Evolutionary conservation across 2,797 vertebrate genomes (phyloP), one percentile per base, ranked within the genome.

Genomic region (Craterocephalus amniculus): DNA sequence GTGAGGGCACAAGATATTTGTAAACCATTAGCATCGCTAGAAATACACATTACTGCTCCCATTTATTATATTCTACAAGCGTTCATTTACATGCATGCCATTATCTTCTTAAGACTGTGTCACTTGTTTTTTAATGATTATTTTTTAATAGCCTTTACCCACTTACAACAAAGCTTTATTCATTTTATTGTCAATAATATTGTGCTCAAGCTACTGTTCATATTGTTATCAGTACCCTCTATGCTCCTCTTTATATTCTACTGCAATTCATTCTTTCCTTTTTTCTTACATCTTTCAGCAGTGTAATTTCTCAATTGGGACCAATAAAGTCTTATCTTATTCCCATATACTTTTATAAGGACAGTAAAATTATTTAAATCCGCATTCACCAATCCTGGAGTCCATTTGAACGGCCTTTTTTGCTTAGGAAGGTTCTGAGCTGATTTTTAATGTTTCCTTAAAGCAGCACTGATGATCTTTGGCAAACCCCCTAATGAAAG

Each of bases 11-110:
- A 63, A n/a, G 14, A 61, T 58, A 54, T 69, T 69, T 65, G 58
- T 55, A 55, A 55, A 55, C 52, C 52, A 55, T 55, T 77, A 52
- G 29, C 49, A 55, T 49, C n/a, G n/a, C 54, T 36, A 43, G 2
- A 55, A 70, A 77, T 59, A 38, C 61, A 63, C 45, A 66, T 70
- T 34, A 58, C 18, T 69, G 57, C 27, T 59, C 36, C 31, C 52
- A 13, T n/a, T 54, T 63, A 26, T 61, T 35, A 61, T 20, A 11
- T 22, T n/a, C 32, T 70, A 22, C 52, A 20, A 16, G 14, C 14
- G 10, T 29, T 55, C 52, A 66, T 51, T 63, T 43, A 13, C 8
- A 10, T 52, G 51, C 34, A 27, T 45, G 7, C 10, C 27, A 31
- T 7, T 11, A 4, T 48, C 4, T 34, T 38, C 35, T 62, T 4